These are phyloP conservation scores for Pemphigus obesinymphae DNA, from an alignment of 1,140 invertebrate species.

Conservation along the genomic window DNA sequence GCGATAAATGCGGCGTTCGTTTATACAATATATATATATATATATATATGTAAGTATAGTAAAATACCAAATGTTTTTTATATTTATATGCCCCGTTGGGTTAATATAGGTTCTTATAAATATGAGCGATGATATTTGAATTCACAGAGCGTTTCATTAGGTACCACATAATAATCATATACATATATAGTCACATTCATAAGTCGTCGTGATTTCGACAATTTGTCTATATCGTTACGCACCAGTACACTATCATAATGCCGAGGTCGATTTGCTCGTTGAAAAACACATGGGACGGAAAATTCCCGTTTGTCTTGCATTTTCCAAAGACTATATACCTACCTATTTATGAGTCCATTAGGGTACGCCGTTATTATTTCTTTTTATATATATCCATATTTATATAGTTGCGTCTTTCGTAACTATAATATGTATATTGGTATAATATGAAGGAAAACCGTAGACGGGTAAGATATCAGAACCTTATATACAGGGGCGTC, in stretches of 20 bases:
- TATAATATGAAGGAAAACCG: too few species aligned
- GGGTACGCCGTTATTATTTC: not conserved
- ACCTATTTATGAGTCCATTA: conserved; percentile 8
- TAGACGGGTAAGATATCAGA: too few species aligned
- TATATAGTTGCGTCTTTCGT: too few species aligned
- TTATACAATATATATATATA: too few species aligned
- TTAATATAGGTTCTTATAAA: not conserved
- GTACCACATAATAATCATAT: too few species aligned
- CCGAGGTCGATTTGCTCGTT: not conserved
- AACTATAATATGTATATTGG: too few species aligned
- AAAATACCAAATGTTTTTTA: too few species aligned
- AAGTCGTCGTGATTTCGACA: not conserved
- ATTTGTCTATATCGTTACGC: not conserved
- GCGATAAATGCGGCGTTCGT: too few species aligned
- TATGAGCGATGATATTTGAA: not conserved
- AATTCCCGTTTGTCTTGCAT: not conserved
- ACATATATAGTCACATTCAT: too few species aligned
- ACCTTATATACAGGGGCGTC: too few species aligned
- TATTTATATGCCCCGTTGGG: not conserved
- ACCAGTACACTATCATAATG: not conserved
- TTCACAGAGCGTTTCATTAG: not conserved
- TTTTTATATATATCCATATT: too few species aligned
- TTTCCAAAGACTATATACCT: conserved; percentile 6
- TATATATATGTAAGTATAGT: too few species aligned
- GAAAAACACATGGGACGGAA: conserved; percentile 11